Evolutionary conservation across 92 coral and sea anemone genomes (phyloP), one percentile per base, ranked within the genome.

Genomic region (Isaurus tuberculatus): DNA sequence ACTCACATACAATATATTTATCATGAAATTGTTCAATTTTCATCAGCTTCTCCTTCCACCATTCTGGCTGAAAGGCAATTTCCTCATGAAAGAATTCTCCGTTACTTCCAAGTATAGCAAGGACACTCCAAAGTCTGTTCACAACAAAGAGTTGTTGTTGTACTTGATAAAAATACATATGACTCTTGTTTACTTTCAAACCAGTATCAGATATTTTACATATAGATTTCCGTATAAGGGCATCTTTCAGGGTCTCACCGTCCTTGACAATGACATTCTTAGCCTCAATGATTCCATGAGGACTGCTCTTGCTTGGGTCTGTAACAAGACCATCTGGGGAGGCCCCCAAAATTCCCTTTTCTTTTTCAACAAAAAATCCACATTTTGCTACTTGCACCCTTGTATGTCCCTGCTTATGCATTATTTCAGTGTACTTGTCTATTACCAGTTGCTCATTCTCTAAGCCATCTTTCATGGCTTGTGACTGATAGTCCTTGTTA

Each of bases 321-420:
- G 91, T 85, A 49, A 88, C 94, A 40, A 83, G 88, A 33, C 91
- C 88, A 75, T 88, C 91, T 5, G 91, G 88, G 40, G 88, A 83
- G 51, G 91, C 91, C 26, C 90, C 91, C 28, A 88, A 28, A 70
- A 85, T n/a, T 19, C 94, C 90, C 51, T 84, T 33, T 26, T 81
- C 55, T 29, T 70, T 77, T 77, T 37, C 75, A 65, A 73, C 86
- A 78, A 88, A 83, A 70, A 87, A 87, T 36, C 88, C 91, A 73
- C 87, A 88, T n/a, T 73, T 73, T 72, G 65, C 91, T 83, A 83
- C 91, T 68, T 79, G 70, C 20, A 88, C 73, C 4, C 74, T 87
- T 46, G 17, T 64, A 63, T 90, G 92, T 46, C 84, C 92, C 7
- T 86, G 72, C 65, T 65, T 48, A 13, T 90, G 60, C 92, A 86